phyloP scores from a whole-genome alignment of 2,797 vertebrate species.

The Phaenicophaeus curvirostris region DNA sequence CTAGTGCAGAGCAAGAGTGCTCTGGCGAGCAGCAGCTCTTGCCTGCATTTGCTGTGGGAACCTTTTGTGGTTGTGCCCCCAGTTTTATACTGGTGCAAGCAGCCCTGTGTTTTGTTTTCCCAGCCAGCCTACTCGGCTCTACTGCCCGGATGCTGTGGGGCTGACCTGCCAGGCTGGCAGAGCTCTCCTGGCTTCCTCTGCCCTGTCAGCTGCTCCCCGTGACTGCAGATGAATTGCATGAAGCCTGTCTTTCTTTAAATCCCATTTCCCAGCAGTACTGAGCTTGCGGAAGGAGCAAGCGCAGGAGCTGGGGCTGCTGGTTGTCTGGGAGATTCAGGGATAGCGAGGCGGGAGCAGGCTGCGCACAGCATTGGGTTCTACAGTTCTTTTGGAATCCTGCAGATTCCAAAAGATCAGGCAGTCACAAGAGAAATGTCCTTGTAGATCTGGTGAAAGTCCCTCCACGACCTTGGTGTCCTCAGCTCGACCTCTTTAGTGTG shows the following conservation, averaged over 20 bases:
- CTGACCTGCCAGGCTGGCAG: background rate
- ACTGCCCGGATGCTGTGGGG: background rate
- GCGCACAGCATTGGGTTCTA: accelerated
- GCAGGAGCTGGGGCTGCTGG: background rate
- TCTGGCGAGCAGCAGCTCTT: background rate
- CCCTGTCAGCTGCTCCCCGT: background rate
- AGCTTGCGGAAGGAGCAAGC: background rate
- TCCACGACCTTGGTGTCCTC: background rate
- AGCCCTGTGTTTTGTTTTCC: accelerated
- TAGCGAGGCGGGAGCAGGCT: accelerated
- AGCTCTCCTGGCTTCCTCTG: background rate
- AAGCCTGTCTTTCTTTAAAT: background rate
- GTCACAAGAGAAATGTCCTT: background rate
- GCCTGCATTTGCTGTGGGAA: background rate
- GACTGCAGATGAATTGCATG: background rate
- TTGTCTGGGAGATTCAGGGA: background rate
- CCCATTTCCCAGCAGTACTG: background rate
- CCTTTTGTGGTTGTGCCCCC: background rate
- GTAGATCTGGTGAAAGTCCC: background rate
- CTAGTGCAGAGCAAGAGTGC: background rate
- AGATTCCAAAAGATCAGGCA: background rate
- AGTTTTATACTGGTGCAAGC: background rate
- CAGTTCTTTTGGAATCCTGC: accelerated
- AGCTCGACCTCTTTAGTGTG: background rate
- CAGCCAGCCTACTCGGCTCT: background rate